These are phyloP conservation scores for Paracyclopina nana DNA, from an alignment of 1,140 invertebrate species.

Conservation along the genomic window DNA sequence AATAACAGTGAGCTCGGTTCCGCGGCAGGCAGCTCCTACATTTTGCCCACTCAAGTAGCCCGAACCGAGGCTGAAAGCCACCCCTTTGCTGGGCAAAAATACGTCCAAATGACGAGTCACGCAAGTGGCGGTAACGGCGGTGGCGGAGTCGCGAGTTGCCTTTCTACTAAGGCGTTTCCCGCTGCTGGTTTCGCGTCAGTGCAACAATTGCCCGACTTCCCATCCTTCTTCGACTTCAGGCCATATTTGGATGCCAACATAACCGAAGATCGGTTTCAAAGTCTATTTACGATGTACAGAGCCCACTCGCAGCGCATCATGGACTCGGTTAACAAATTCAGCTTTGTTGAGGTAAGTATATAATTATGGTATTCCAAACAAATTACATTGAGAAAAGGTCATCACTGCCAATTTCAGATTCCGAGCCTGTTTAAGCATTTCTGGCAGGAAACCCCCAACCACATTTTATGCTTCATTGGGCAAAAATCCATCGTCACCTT, in stretches of 20 bases:
- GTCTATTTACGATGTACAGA: constrained; percentile 35
- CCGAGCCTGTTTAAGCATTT: constrained; percentile 34
- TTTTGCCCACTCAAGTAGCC: not conserved
- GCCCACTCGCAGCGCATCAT: constrained; percentile 35
- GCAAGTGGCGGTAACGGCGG: no score
- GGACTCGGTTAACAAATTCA: constrained; percentile 32
- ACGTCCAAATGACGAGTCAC: no score
- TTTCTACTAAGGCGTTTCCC: not conserved
- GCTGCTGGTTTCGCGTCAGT: not conserved
- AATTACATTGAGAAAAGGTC: not conserved
- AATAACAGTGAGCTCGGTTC: no score
- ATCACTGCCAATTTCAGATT: constrained; percentile 25
- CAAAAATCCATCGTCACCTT: constrained; percentile 28
- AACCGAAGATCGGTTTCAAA: constrained; percentile 17
- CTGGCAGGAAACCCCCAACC: constrained; percentile 35
- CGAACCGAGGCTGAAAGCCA: no score
- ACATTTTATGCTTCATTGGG: constrained; percentile 30
- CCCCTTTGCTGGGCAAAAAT: no score
- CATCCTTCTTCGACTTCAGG: constrained; percentile 29
- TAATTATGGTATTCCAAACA: not conserved
- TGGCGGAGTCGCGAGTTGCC: not conserved
- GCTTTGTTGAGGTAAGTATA: constrained; percentile 32
- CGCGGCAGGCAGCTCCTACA: no score
- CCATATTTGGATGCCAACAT: constrained; percentile 21
- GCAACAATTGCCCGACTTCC: constrained; percentile 30